A percentile compares a stretch with the other conserved stretches of the same genome.
Conservation (phyloP, 30 jellyfish, hydroid and myxozoan species). For the Aurelia sp. region DNA sequence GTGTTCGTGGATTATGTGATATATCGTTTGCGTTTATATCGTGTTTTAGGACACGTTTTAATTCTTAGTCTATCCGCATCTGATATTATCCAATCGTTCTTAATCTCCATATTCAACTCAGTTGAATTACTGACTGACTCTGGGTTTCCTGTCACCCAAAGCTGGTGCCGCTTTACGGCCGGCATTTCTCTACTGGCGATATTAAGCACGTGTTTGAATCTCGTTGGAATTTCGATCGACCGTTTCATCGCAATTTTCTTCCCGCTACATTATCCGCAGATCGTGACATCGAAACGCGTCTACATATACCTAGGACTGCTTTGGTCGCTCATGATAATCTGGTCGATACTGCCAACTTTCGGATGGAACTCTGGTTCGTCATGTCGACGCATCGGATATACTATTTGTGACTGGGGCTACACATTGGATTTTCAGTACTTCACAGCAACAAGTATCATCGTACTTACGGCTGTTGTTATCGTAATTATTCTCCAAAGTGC, state of each 20-base stretch:
- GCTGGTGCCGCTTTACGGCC: conserved; percentile 58
- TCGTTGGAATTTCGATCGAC: conserved; percentile 63
- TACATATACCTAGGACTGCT: background rate
- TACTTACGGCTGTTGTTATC: conserved; percentile 45
- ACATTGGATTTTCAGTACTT: conserved; percentile 30
- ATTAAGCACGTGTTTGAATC: conserved; percentile 56
- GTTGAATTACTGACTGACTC: conserved; percentile 33
- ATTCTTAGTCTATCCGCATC: conserved; percentile 53
- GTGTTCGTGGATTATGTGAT: conserved; percentile 55
- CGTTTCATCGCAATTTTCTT: conserved; percentile 60
- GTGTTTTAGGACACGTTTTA: conserved; percentile 44
- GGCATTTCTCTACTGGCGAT: conserved; percentile 44
- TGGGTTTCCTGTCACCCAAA: conserved; percentile 28
- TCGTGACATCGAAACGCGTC: conserved; percentile 50
- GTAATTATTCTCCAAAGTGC: conserved; percentile 47
- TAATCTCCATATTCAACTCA: conserved; percentile 32
- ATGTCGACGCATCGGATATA: conserved; percentile 42
- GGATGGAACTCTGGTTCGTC: conserved; percentile 47
- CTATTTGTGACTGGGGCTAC: conserved; percentile 64
- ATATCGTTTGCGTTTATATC: conserved; percentile 37
- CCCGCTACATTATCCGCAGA: conserved; percentile 54
- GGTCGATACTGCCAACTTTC: conserved; percentile 46
- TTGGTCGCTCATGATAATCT: conserved; percentile 39
- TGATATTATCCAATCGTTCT: conserved; percentile 42
- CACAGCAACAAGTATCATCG: conserved; percentile 49